Evolutionary conservation across 2,797 vertebrate genomes (phyloP).

Genomic region (Rhabdophis nuchalis): DNA sequence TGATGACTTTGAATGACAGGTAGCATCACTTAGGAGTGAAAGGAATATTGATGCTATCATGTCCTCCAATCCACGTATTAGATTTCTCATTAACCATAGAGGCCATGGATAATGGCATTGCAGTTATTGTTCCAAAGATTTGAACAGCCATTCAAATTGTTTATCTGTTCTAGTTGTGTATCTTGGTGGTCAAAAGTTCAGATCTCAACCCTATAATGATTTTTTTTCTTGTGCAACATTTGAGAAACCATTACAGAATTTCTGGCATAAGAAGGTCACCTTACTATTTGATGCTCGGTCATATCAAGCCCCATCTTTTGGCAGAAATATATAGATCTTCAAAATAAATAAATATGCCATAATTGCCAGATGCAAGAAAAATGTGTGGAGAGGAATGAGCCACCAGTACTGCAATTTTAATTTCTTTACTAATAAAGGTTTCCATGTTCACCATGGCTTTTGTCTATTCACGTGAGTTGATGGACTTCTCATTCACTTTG

Average conservation of each 20-base stretch:
- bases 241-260: background rate
- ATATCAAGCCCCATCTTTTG: background rate
- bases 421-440: background rate
- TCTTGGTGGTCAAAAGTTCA: background rate
- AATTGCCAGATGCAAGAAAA: background rate
- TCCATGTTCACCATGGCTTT: background rate
- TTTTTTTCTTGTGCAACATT: background rate
- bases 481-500: background rate
- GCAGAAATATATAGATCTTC: background rate
- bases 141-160: background rate
- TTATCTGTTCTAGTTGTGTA: background rate
- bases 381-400: background rate
- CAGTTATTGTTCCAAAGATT: background rate
- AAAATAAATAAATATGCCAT: background rate
- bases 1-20: background rate
- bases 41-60: background rate
- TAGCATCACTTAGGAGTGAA: background rate
- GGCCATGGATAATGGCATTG: background rate
- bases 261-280: background rate
- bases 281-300: background rate
- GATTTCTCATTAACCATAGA: background rate
- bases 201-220: background rate
- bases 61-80: background rate
- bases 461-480: background rate
- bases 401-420: background rate